Percentiles rank a stretch among this genome's conserved stretches.
Evolutionary conservation across 2,113 vertebrate species (phyloP).

Genomic region (Pygoscelis antarcticus): DNA sequence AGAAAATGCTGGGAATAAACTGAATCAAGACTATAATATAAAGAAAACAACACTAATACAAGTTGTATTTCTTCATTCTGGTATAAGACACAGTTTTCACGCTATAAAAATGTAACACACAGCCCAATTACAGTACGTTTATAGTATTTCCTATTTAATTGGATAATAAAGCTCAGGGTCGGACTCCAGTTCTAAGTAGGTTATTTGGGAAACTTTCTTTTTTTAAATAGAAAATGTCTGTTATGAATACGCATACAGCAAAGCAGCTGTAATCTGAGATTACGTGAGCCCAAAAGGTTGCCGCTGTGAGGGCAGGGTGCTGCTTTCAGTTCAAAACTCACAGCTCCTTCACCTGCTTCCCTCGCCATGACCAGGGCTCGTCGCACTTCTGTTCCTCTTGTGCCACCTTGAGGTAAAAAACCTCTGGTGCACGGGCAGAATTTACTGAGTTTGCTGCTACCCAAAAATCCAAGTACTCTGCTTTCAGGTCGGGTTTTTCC

Average conservation of each 20-base stretch:
- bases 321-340: background rate
- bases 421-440: background rate
- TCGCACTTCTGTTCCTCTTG: slow-evolving; percentile 14
- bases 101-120: background rate
- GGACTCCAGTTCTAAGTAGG: background rate
- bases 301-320: background rate
- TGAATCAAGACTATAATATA: background rate
- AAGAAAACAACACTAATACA: background rate
- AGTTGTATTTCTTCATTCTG: background rate
- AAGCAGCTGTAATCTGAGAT: background rate
- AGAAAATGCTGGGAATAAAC: background rate
- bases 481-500: background rate
- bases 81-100: background rate
- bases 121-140: background rate
- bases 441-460: background rate
- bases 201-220: background rate
- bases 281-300: background rate
- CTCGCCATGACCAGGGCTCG: background rate
- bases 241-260: background rate
- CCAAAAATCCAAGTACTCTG: background rate
- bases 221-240: background rate
- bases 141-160: background rate
- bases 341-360: background rate
- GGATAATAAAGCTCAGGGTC: background rate
- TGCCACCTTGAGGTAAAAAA: slow-evolving; percentile 56